Evolutionary conservation across 2,113 vertebrate genomes (phyloP).

Genomic region (Chamaea fasciata): DNA sequence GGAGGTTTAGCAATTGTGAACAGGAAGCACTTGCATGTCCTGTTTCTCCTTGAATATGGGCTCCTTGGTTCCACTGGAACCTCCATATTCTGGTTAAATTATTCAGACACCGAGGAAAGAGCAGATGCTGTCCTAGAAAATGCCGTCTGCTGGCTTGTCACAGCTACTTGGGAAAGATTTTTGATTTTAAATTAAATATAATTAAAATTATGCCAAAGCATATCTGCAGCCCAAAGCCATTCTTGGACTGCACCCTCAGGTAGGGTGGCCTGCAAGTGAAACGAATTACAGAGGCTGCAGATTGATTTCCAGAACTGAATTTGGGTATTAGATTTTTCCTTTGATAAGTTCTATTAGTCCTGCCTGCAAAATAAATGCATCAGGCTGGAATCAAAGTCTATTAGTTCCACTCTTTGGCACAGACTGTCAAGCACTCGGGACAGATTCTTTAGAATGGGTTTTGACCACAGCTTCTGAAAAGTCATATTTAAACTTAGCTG

Average conservation of each 20-base stretch:
- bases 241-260: background rate
- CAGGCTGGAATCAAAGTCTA: background rate
- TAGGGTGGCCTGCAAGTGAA: background rate
- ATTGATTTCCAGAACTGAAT: background rate
- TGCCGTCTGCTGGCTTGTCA: constrained; percentile 36
- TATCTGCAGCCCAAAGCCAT: background rate
- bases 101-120: background rate
- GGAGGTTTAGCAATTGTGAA: background rate
- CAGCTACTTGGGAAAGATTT: background rate
- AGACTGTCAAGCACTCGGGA: background rate
- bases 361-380: background rate
- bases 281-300: background rate
- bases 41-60: background rate
- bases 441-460: background rate
- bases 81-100: background rate
- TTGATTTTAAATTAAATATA: background rate
- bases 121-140: constrained; percentile 57
- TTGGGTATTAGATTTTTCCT: background rate
- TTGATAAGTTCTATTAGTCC: background rate
- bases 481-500: background rate
- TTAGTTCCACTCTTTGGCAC: background rate
- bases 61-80: background rate
- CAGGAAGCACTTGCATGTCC: rapidly evolving
- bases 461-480: background rate
- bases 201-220: background rate